phyloP scores from a whole-genome alignment of 2,113 vertebrate species.

The Pyxicephalus adspersus region DNA sequence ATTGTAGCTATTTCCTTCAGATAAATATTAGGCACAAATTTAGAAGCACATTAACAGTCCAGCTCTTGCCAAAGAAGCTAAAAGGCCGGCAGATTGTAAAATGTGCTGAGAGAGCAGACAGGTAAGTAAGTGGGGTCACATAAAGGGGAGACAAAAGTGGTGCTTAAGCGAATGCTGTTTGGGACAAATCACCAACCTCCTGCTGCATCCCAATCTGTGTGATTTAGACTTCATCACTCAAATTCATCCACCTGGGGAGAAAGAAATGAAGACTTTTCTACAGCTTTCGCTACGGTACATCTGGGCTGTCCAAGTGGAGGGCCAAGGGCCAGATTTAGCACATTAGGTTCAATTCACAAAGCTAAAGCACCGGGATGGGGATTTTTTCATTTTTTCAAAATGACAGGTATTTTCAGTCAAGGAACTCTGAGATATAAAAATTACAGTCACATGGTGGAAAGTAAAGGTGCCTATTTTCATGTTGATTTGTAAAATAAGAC shows the following conservation, averaged over 20 bases:
- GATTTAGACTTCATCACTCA: conserved; percentile 28
- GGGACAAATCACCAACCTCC: conserved; percentile 24
- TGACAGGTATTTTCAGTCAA: too few species aligned
- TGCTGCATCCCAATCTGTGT: conserved; percentile 37
- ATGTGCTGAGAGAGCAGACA: conserved; percentile 48
- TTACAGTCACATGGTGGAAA: too few species aligned
- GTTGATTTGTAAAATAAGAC: too few species aligned
- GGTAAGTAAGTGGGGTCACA: conserved; percentile 48
- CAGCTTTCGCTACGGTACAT: background rate
- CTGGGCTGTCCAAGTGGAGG: background rate
- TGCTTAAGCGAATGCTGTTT: conserved; percentile 17
- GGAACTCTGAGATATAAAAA: too few species aligned
- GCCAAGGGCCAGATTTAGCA: background rate
- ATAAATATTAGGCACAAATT: conserved; percentile 36
- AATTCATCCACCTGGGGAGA: conserved; percentile 6
- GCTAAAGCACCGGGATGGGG: too few species aligned
- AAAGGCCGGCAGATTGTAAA: conserved; percentile 43
- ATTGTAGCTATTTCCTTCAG: background rate
- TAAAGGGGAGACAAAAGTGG: conserved; percentile 42
- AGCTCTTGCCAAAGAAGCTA: conserved; percentile 33
- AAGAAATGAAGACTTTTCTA: conserved; percentile 1
- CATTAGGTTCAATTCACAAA: background rate
- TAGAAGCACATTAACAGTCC: conserved; percentile 20
- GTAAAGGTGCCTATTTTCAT: too few species aligned
- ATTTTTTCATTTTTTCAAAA: too few species aligned